Percentiles rank a stretch among this genome's conserved stretches.
phyloP scores from a whole-genome alignment of 1,140 invertebrate species.

The Drosophila cardini region DNA sequence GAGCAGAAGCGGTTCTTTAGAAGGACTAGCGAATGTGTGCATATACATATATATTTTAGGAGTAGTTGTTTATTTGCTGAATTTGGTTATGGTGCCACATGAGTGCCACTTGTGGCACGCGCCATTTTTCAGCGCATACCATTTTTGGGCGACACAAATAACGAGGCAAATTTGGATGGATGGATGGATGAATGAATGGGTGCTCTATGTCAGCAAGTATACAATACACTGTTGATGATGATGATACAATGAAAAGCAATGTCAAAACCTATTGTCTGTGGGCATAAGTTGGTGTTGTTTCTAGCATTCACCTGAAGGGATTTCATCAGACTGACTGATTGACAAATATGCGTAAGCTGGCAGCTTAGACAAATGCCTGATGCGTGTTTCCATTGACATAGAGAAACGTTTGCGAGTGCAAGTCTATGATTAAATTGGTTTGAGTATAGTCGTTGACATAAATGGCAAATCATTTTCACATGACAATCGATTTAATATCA shows the following conservation, averaged over 20 bases:
- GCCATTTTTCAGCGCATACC: slow-evolving; percentile 56
- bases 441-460: slow-evolving; percentile 31
- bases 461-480: slow-evolving; percentile 38
- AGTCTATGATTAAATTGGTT: slow-evolving; percentile 46
- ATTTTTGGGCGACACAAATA: slow-evolving; percentile 51
- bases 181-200: slow-evolving; percentile 3
- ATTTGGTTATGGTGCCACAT: slow-evolving; percentile 48
- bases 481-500: slow-evolving; percentile 26
- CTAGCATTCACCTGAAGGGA: slow-evolving; percentile 27
- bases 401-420: background rate
- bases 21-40: slow-evolving; percentile 10
- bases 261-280: slow-evolving; percentile 30
- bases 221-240: background rate
- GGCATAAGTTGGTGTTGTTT: slow-evolving; percentile 20
- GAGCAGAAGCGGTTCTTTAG: background rate
- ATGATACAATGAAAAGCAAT: slow-evolving; percentile 11
- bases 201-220: background rate
- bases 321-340: slow-evolving; percentile 61
- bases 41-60: slow-evolving; percentile 37
- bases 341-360: slow-evolving; percentile 67
- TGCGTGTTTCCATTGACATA: slow-evolving; percentile 51
- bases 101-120: slow-evolving; percentile 68
- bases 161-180: slow-evolving; percentile 61
- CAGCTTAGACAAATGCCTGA: slow-evolving; percentile 59
- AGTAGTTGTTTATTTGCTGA: slow-evolving; percentile 28